Evolutionary conservation across 2,113 vertebrate species (phyloP).

Genomic region (Sigmodon hispidus): DNA sequence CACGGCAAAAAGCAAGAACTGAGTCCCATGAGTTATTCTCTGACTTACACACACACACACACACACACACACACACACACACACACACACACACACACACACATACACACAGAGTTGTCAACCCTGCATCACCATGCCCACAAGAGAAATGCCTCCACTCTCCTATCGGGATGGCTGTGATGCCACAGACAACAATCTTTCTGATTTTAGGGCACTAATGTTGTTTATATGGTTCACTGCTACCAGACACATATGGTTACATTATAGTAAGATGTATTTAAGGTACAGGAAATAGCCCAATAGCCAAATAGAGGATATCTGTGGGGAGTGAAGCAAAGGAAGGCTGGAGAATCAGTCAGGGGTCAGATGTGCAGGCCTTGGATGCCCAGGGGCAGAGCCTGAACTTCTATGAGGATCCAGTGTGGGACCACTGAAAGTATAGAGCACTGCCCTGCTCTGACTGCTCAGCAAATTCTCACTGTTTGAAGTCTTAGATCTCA

Average conservation of each 20-base stretch:
- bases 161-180: not conserved
- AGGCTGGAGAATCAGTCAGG: not conserved
- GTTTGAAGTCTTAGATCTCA: not conserved
- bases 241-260: fast-evolving
- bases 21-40: not conserved
- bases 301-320: not conserved
- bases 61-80: not conserved
- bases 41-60: not conserved
- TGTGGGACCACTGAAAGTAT: no score
- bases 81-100: not conserved
- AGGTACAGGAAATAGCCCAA: fast-evolving
- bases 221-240: not conserved
- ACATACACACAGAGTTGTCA: not conserved
- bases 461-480: not conserved
- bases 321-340: not conserved
- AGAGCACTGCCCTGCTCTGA: not conserved
- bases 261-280: not conserved
- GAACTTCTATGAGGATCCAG: not conserved
- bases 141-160: not conserved
- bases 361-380: not conserved
- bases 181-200: not conserved
- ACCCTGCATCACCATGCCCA: not conserved
- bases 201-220: not conserved
- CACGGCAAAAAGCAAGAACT: not conserved
- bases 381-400: no score